A percentile compares a stretch with the other conserved stretches of the same genome.
phyloP scores from a whole-genome alignment of 2,797 vertebrate genomes.

The Pampus argenteus region DNA sequence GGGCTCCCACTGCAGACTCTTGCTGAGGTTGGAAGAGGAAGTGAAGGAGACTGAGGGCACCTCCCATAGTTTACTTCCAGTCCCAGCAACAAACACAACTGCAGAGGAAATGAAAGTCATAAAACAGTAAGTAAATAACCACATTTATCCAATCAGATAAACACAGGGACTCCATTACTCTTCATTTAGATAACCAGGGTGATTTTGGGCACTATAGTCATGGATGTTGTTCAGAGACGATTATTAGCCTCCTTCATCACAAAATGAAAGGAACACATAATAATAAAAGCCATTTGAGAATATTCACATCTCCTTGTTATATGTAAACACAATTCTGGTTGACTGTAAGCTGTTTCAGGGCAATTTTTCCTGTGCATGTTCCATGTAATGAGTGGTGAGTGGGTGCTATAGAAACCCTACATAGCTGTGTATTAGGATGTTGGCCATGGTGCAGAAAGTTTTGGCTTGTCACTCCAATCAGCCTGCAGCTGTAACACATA shows the following conservation, averaged over 20 bases:
- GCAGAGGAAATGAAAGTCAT: constrained; percentile 41
- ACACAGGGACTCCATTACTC: constrained; percentile 24
- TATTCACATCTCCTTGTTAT: constrained; percentile 51
- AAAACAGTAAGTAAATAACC: constrained; percentile 36
- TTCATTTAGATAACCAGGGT: constrained; percentile 28
- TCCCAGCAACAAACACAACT: constrained; percentile 77
- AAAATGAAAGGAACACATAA: constrained; percentile 36
- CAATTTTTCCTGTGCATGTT: constrained; percentile 60
- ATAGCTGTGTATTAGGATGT: constrained; percentile 51
- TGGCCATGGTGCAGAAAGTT: constrained; percentile 53
- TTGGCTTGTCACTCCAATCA: constrained; percentile 70
- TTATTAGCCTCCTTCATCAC: constrained; percentile 35
- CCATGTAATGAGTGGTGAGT: constrained; percentile 65
- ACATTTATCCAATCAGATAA: constrained; percentile 33
- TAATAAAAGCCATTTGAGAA: constrained; percentile 25
- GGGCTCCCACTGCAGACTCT: constrained; percentile 82
- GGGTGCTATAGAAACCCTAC: constrained; percentile 56
- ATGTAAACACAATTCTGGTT: constrained; percentile 51
- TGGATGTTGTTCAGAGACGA: constrained; percentile 17
- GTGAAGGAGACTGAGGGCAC: constrained; percentile 73
- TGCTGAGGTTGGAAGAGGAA: constrained; percentile 60
- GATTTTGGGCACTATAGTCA: neutral
- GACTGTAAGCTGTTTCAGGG: constrained; percentile 50
- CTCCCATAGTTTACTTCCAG: constrained; percentile 84
- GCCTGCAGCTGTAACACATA: constrained; percentile 57